Conservation (phyloP, 2,888 invertebrate species). For the Oscheius sp. region DNA sequence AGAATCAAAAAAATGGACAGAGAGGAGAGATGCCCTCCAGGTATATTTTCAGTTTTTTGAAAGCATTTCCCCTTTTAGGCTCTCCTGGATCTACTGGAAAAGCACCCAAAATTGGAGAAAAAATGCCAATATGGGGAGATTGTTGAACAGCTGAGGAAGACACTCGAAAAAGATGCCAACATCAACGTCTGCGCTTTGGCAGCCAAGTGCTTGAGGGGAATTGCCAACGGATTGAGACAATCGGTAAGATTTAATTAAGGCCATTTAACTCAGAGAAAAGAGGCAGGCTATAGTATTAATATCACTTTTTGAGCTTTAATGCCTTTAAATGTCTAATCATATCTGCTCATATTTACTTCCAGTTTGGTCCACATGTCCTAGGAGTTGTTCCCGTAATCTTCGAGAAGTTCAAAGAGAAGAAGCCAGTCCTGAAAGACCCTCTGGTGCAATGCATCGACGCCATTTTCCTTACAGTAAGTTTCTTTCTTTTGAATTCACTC, state of each 20-base stretch:
- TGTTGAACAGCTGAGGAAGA: conserved; percentile 86
- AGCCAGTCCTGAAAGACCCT: conserved; percentile 85
- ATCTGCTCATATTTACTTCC: no score
- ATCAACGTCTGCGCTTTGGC: conserved; percentile 89
- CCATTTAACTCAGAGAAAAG: no score
- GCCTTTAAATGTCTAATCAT: not conserved
- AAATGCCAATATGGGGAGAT: conserved; percentile 91
- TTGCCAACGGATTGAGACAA: conserved; percentile 87
- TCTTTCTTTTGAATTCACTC: not conserved
- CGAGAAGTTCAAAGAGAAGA: conserved; percentile 98
- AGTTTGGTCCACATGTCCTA: conserved; percentile 14
- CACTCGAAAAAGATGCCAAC: conserved; percentile 91
- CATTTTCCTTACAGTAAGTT: conserved; percentile 80
- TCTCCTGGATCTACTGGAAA: conserved; percentile 48
- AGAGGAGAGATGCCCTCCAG: conserved; percentile 87
- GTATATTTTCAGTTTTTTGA: not conserved
- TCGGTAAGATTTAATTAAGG: conserved; percentile 83
- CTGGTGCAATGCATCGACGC: conserved; percentile 90
- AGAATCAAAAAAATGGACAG: conserved; percentile 93
- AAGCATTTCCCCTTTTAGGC: conserved; percentile 73
- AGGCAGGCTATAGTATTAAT: no score
- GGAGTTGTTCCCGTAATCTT: conserved; percentile 76
- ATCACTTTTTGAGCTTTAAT: no score
- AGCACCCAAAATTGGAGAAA: conserved; percentile 82
- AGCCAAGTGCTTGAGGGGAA: conserved; percentile 82